These are phyloP conservation scores for Xiphophorus couchianus DNA, from an alignment of 2,113 vertebrate species.

Conservation along the genomic window DNA sequence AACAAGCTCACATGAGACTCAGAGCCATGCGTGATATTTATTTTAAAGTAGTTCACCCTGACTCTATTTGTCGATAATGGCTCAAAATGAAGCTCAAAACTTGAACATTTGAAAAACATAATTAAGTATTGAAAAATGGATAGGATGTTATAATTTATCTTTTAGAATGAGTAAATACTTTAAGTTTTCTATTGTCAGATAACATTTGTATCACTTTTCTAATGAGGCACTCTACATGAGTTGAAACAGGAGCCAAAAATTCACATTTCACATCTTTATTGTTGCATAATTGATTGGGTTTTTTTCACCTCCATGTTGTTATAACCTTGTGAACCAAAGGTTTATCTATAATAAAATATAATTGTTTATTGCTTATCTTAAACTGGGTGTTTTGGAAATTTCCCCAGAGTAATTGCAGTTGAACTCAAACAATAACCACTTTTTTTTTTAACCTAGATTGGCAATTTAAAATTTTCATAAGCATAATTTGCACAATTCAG, in stretches of 20 bases:
- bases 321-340: no score
- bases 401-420: background rate
- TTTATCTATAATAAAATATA: no score
- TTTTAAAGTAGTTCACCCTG: slow-evolving; percentile 11
- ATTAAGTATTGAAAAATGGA: background rate
- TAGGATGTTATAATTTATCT: background rate
- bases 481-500: background rate
- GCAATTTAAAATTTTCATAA: background rate
- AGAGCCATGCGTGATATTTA: slow-evolving; percentile 11
- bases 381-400: background rate
- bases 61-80: background rate
- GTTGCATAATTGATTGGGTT: background rate
- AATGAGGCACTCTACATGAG: background rate
- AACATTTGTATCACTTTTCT: background rate
- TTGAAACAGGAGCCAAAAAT: background rate
- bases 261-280: background rate
- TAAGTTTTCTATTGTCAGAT: background rate
- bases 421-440: background rate
- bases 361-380: no score
- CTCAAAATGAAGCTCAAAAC: background rate
- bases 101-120: background rate
- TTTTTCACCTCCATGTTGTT: background rate
- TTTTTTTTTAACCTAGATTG: background rate
- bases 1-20: slow-evolving; percentile 40
- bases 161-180: background rate